A percentile compares a stretch with the other conserved stretches of the same genome.
Conservation (phyloP, 2,888 invertebrate genomes). For the Cosmorhoe ocellata region DNA sequence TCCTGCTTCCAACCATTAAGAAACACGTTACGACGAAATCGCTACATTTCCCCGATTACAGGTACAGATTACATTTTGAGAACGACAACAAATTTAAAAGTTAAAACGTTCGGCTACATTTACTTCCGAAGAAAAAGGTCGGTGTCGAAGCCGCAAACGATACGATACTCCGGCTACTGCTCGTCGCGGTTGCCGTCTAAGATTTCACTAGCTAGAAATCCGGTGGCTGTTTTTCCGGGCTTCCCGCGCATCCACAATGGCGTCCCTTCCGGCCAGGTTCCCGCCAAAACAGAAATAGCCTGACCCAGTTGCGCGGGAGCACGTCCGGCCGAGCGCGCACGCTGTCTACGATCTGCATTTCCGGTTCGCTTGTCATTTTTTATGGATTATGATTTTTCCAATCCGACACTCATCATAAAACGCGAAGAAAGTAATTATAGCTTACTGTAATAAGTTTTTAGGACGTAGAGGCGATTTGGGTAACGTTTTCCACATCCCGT, state of each 20-base stretch:
- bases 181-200: constrained; percentile 56
- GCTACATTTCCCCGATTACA: constrained; percentile 53
- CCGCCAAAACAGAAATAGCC: constrained; percentile 82
- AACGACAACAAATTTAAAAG: constrained; percentile 52
- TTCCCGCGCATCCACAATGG: constrained; percentile 80
- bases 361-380: constrained; percentile 77
- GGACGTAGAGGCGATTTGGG: constrained; percentile 33
- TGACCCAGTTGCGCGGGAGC: constrained; percentile 77
- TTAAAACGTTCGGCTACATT: constrained; percentile 53
- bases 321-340: constrained; percentile 65
- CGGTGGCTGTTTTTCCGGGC: constrained; percentile 77
- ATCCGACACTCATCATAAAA: constrained; percentile 47
- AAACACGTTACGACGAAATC: constrained; percentile 48
- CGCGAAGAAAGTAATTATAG: constrained; percentile 47
- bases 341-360: constrained; percentile 74
- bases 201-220: constrained; percentile 79
- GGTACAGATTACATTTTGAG: constrained; percentile 50
- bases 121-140: constrained; percentile 62
- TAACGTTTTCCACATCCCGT: constrained; percentile 34
- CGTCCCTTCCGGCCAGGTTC: constrained; percentile 80
- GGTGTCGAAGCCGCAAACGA: constrained; percentile 46
- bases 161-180: constrained; percentile 59
- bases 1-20: constrained; percentile 53
- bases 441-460: constrained; percentile 35
- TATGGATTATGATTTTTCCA: constrained; percentile 71